Evolutionary conservation across 2,888 invertebrate genomes (phyloP).

Genomic region (Caenorhabditis plicata): DNA sequence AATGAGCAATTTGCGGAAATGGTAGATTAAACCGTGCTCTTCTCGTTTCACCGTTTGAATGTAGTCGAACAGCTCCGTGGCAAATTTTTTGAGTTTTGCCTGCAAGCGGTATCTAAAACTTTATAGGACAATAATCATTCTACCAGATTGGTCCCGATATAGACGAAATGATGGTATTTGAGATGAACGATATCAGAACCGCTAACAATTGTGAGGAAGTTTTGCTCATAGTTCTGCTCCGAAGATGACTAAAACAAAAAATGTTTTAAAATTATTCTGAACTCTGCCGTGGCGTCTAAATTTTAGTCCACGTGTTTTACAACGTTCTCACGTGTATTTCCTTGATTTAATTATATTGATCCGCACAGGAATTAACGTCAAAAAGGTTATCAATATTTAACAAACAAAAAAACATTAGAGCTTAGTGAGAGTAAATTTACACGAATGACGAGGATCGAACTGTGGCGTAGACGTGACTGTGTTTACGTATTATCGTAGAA

Average conservation of each 20-base stretch:
- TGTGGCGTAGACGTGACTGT: too few relatives aligned
- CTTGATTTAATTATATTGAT: too few relatives aligned
- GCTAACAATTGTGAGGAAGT: constrained; percentile 6
- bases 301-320: too few relatives aligned
- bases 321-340: too few relatives aligned
- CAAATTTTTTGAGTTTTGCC: constrained; percentile 19
- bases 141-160: constrained; percentile 18
- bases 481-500: too few relatives aligned
- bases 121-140: neutral
- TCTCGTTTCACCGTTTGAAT: constrained; percentile 33
- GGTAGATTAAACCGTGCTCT: constrained; percentile 50
- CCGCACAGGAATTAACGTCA: too few relatives aligned
- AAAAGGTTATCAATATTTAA: too few relatives aligned
- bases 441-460: too few relatives aligned
- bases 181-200: constrained; percentile 30
- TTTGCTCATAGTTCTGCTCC: neutral
- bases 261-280: neutral
- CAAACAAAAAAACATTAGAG: too few relatives aligned
- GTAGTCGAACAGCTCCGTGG: constrained; percentile 30
- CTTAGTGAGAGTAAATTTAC: too few relatives aligned
- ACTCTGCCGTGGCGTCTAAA: too few relatives aligned
- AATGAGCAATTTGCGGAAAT: constrained; percentile 45
- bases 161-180: constrained; percentile 42
- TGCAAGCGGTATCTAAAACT: constrained; percentile 5
- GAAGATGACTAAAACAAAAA: neutral